Evolutionary conservation across 2,888 invertebrate genomes (phyloP), one percentile per base, ranked within the genome.

Genomic region (Pterobdella sp.): DNA sequence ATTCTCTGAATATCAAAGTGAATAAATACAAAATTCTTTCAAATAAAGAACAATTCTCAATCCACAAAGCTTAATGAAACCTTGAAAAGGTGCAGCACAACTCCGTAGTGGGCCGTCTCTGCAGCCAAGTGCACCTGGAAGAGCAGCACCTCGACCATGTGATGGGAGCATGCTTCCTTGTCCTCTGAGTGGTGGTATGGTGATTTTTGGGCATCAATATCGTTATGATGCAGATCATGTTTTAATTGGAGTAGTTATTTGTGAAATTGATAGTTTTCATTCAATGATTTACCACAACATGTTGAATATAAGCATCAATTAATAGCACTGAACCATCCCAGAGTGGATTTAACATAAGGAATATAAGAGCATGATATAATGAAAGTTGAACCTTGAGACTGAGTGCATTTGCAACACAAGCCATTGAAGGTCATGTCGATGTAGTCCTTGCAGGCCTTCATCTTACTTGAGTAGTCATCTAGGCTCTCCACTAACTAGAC

Each of bases 71-170:
- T 42, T 42, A 42, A 42, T 42, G 10, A 4, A 29, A 69, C 69
- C 69, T 69, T 49, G 32, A 69, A 42, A 10, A 69, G 52, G 31
- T 69, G 22, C 49, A 42, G 37, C 22, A 31, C 69, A 14, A 49
- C 52, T 14, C 22, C 14, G 22, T 49, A 22, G 22, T 22, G 26
- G 26, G 29, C 52, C 0, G 49, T 49, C 31, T 42, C 26, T 14
- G 52, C 31, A 31, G 42, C 37, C 7, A 69, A 26, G 31, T 69
- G 34, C n/a, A 34, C 69, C 69, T 69, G 69, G n/a, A 42, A 1
- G 1, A 69, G 32, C 14, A 69, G 37, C 22, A 69, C 69, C 49
- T 69, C 52, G 7, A 69, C 29, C 1, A 69, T 49, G 42, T 49
- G 49, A 32, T 69, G 69, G 3, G 69, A 69, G 22, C 14, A 0